Percentiles rank a stretch among this genome's conserved stretches.
These are phyloP conservation scores for Mormyrus lacerda DNA, from an alignment of 2,113 vertebrate genomes.

Conservation along the genomic window DNA sequence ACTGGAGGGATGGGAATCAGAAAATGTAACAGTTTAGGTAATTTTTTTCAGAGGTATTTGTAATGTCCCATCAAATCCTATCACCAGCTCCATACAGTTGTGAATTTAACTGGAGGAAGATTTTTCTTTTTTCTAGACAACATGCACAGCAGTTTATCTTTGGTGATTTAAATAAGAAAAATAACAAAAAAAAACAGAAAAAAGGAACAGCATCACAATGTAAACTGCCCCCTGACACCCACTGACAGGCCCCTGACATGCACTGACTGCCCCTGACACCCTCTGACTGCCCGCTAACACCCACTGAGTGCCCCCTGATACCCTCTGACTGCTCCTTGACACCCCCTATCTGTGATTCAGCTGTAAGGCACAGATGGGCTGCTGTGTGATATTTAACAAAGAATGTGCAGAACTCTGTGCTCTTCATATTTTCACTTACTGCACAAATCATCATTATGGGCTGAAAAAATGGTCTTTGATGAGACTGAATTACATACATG, in stretches of 20 bases:
- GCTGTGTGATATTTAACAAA: background rate
- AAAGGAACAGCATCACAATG: background rate
- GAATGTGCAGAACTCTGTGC: background rate
- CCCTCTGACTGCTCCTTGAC: background rate
- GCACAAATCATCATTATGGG: background rate
- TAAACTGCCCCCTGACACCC: background rate
- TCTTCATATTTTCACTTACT: background rate
- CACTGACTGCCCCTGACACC: background rate
- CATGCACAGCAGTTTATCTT: background rate
- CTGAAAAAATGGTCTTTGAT: background rate
- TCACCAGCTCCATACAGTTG: background rate
- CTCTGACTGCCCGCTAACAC: too few relatives aligned
- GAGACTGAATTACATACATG: background rate
- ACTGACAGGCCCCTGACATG: background rate
- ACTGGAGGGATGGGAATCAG: background rate
- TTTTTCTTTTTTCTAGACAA: background rate
- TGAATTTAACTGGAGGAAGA: background rate
- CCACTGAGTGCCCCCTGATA: background rate
- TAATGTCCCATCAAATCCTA: background rate
- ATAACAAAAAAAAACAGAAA: background rate
- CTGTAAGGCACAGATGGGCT: conserved; percentile 3
- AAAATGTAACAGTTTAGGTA: background rate
- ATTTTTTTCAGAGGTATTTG: background rate
- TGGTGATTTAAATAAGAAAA: background rate
- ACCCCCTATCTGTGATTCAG: background rate